phyloP scores from a whole-genome alignment of 2,113 vertebrate genomes.

The Sakesphorus luctuosus region DNA sequence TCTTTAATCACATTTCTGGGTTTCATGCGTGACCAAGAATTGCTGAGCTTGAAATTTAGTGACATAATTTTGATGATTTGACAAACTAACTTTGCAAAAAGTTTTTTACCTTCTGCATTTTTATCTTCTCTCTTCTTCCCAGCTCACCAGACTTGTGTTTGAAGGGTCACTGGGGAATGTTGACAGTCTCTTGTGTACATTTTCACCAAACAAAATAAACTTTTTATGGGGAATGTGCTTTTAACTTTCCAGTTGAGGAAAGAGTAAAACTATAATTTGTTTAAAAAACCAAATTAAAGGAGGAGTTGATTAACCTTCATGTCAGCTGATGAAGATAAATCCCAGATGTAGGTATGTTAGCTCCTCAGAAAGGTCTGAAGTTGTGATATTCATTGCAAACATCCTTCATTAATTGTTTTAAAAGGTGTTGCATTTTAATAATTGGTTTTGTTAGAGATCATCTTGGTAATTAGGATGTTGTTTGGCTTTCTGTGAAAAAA shows the following conservation, averaged over 20 bases:
- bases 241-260: neutral
- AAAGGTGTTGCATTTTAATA: neutral
- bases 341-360: neutral
- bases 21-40: neutral
- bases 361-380: neutral
- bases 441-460: neutral
- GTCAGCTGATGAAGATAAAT: neutral
- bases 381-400: neutral
- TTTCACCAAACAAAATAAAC: slow-evolving; percentile 21
- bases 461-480: neutral
- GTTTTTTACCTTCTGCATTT: neutral
- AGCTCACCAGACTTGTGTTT: neutral
- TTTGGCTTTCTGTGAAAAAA: neutral
- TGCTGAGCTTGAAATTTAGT: neutral
- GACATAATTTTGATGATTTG: neutral
- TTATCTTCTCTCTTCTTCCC: neutral
- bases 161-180: neutral
- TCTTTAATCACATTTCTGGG: neutral
- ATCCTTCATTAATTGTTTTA: neutral
- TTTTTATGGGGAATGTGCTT: neutral
- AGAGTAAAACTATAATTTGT: neutral
- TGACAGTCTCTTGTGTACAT: neutral
- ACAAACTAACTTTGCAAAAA: neutral
- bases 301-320: neutral
- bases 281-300: neutral